Base-by-base conservation (phyloP, 2,888 invertebrate species). In the Enchytraeus crypticus region DNA sequence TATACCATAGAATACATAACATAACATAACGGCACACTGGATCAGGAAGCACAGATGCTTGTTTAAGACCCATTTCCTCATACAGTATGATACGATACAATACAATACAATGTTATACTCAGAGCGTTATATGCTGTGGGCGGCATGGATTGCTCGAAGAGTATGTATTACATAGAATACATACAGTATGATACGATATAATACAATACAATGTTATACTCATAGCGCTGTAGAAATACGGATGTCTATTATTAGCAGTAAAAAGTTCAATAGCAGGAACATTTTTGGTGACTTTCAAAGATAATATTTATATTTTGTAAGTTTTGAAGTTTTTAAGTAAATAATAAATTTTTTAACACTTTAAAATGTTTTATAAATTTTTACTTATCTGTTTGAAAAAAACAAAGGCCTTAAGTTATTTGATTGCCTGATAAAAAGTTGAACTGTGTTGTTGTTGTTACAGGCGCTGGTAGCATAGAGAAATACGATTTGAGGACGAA, bases 161-260 rank as follows among this genome's bases (percentile, higher is more conserved):
- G 84, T 83, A 71, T 63, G 60, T 45, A 8, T 23, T n/a, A n/a
- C n/a, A n/a, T n/a, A n/a, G n/a, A n/a, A n/a, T n/a, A n/a, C n/a
- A n/a, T n/a, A n/a, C n/a, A n/a, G n/a, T n/a, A n/a, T n/a, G n/a
- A n/a, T n/a, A n/a, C n/a, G n/a, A n/a, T n/a, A n/a, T n/a, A n/a
- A n/a, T n/a, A n/a, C 92, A 93, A 0, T 83, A 93, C 57, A 93
- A 93, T 75, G 90, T 92, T 0, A 93, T 93, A 1, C 87, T 93
- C 56, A 93, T 93, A 2, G 84, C 86, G 58, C 82, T 93, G 66
- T 83, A 90, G n/a, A n/a, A n/a, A n/a, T n/a, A n/a, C n/a, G n/a
- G n/a, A n/a, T n/a, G n/a, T n/a, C n/a, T n/a, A n/a, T n/a, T n/a
- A n/a, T n/a, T n/a, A n/a, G n/a, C n/a, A n/a, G n/a, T n/a, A n/a